phyloP scores from a whole-genome alignment of 2,797 vertebrate species.

The Smutsia gigantea region DNA sequence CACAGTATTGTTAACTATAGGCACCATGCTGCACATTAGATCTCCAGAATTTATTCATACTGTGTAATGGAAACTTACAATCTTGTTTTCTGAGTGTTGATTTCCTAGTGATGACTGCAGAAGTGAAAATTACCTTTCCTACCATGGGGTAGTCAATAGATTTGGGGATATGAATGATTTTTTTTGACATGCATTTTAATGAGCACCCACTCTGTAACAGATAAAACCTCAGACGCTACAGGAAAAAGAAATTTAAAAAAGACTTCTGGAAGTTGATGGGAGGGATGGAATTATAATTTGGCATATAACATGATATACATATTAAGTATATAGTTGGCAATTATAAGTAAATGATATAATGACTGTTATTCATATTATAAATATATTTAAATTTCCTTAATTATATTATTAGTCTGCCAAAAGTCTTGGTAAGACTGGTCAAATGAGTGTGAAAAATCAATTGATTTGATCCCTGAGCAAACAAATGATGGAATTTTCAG shows the following conservation, averaged over 20 bases:
- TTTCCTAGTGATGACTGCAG: not conserved
- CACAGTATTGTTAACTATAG: not conserved
- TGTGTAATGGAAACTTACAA: not conserved
- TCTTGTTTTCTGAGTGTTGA: not conserved
- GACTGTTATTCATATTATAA: not conserved
- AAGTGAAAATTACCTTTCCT: not conserved
- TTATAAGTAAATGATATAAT: not conserved
- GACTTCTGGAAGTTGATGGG: slow-evolving; percentile 1
- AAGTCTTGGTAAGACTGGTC: not conserved
- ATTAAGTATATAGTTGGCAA: not conserved
- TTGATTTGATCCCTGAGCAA: not conserved
- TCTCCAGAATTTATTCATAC: not conserved
- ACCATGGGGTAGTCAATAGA: not conserved
- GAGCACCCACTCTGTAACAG: not conserved
- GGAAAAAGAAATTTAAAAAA: slow-evolving; percentile 21
- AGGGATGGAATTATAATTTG: not conserved
- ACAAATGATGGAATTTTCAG: slow-evolving; percentile 29
- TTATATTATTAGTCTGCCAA: slow-evolving; percentile 23
- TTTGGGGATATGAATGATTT: not conserved
- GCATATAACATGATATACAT: not conserved
- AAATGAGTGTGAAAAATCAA: not conserved
- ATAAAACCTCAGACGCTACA: not conserved
- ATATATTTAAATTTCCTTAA: not conserved
- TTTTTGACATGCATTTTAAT: slow-evolving; percentile 11
- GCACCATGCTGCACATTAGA: not conserved